Percentiles rank a stretch among this genome's conserved stretches.
Evolutionary conservation across 2,797 vertebrate genomes (phyloP).

Genomic region (Meda fulgida): DNA sequence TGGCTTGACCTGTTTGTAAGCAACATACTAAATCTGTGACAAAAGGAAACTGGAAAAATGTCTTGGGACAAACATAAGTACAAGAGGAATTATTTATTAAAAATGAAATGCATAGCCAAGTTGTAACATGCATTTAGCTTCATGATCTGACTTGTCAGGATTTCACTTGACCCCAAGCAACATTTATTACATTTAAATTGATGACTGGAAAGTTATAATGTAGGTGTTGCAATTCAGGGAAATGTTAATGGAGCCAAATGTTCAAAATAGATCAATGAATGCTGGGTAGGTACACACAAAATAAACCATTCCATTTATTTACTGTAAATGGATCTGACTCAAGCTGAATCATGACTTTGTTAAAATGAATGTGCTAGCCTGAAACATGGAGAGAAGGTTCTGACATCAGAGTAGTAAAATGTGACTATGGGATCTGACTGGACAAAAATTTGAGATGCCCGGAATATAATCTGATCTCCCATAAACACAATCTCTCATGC

Average conservation of each 20-base stretch:
- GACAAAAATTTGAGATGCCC: background rate
- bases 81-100: too few relatives aligned
- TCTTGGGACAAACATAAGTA: background rate
- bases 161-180: background rate
- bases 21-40: background rate
- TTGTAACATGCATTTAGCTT: background rate
- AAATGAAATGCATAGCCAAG: background rate
- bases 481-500: background rate
- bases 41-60: background rate
- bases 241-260: slow-evolving; percentile 1
- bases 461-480: background rate
- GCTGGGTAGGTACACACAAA: background rate
- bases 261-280: background rate
- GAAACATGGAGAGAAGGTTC: background rate
- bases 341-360: background rate
- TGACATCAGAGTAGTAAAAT: background rate
- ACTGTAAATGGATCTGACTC: background rate
- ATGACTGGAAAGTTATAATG: background rate
- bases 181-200: background rate
- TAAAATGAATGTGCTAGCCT: background rate
- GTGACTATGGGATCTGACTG: background rate
- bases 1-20: slow-evolving; percentile 17
- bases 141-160: background rate
- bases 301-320: background rate
- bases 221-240: background rate